A percentile compares a stretch with the other conserved stretches of the same genome.
Conservation (phyloP, 2,888 invertebrate genomes). For the Pseudococcus longispinus region DNA sequence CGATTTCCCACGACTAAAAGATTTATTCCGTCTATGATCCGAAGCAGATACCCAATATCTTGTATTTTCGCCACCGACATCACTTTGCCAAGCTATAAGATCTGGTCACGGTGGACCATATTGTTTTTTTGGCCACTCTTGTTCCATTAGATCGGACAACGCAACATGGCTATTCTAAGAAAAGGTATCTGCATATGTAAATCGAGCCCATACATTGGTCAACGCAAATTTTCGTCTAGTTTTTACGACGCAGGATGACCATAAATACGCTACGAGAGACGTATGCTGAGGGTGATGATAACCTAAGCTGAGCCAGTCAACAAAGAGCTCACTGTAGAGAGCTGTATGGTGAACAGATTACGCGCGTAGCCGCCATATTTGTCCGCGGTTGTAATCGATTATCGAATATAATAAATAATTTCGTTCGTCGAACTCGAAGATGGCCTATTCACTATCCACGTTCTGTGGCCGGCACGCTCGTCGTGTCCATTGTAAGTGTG, state of each 20-base stretch:
- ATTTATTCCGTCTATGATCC: not conserved
- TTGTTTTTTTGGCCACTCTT: not conserved
- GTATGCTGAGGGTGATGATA: not conserved
- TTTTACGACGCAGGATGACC: not conserved
- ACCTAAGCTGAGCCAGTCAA: not conserved
- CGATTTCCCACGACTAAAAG: not conserved
- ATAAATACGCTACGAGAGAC: not conserved
- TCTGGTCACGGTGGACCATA: not conserved
- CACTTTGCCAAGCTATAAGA: not conserved
- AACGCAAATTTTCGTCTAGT: not conserved
- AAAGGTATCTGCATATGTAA: not conserved
- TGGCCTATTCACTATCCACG: not conserved
- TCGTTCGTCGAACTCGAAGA: not conserved
- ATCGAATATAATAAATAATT: conserved; percentile 24
- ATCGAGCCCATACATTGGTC: not conserved
- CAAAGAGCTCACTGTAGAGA: not conserved
- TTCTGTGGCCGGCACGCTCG: conserved; percentile 22
- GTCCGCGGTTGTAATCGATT: conserved; percentile 14
- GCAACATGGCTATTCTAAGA: not conserved
- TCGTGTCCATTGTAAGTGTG: conserved; percentile 23
- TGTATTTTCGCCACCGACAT: not conserved
- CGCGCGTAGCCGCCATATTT: not conserved
- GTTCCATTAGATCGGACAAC: not conserved
- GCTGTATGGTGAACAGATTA: not conserved
- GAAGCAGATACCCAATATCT: not conserved